phyloP scores from a whole-genome alignment of 1,140 invertebrate genomes.

The Drosophila grimshawi region DNA sequence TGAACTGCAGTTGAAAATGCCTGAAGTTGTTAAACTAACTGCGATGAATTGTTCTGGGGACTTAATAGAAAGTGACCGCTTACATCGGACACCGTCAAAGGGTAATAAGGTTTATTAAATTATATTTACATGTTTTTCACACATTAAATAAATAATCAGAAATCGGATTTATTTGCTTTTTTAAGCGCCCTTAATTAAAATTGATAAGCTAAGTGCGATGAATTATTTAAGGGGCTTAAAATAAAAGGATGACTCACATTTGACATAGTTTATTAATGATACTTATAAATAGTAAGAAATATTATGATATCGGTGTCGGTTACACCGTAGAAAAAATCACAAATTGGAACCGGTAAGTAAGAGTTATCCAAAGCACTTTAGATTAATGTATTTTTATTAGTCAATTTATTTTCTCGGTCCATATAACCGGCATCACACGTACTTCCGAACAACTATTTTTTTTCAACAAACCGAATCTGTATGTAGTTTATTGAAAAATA shows the following conservation, averaged over 20 bases:
- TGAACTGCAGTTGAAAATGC: slow-evolving; percentile 18
- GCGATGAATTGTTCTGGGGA: background rate
- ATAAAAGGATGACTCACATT: too few relatives aligned
- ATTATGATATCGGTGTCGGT: too few relatives aligned
- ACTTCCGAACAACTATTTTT: background rate
- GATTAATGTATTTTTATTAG: background rate
- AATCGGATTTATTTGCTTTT: too few relatives aligned
- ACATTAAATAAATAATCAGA: too few relatives aligned
- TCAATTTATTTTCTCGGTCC: background rate
- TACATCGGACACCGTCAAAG: too few relatives aligned
- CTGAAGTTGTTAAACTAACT: background rate
- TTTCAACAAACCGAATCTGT: background rate
- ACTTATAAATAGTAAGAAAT: too few relatives aligned
- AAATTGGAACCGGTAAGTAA: background rate
- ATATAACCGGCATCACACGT: background rate
- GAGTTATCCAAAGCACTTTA: background rate
- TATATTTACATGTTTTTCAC: too few relatives aligned
- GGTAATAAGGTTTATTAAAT: background rate
- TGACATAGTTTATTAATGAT: too few relatives aligned
- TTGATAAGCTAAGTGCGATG: too few relatives aligned
- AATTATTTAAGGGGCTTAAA: too few relatives aligned
- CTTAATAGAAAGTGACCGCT: background rate
- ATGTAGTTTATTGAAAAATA: slow-evolving; percentile 17
- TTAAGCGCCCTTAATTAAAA: too few relatives aligned
- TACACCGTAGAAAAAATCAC: background rate